Conservation (phyloP, 2,113 vertebrate genomes). For the mouse (Mus musculus) region GRCm39 chr6:49664501-49665000, state of each 20-base stretch:
- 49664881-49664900: background rate
- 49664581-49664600: background rate
- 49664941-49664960: background rate
- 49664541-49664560: background rate
- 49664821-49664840: background rate
- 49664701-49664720: background rate
- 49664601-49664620: background rate
- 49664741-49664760: background rate
- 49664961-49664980: background rate
- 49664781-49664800: background rate
- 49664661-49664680: background rate
- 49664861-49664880: background rate
- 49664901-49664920: background rate
- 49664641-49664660: background rate
- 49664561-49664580: slow-evolving; percentile 7
- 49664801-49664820: background rate
- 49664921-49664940: background rate
- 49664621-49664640: background rate
- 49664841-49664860: background rate
- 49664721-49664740: background rate
- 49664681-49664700: background rate
- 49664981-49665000: background rate
- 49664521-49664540: background rate
- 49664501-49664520: background rate
- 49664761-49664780: background rate